Evolutionary conservation across 1,140 invertebrate species (phyloP).

Genomic region (Aphelenchoides fujianensis): DNA sequence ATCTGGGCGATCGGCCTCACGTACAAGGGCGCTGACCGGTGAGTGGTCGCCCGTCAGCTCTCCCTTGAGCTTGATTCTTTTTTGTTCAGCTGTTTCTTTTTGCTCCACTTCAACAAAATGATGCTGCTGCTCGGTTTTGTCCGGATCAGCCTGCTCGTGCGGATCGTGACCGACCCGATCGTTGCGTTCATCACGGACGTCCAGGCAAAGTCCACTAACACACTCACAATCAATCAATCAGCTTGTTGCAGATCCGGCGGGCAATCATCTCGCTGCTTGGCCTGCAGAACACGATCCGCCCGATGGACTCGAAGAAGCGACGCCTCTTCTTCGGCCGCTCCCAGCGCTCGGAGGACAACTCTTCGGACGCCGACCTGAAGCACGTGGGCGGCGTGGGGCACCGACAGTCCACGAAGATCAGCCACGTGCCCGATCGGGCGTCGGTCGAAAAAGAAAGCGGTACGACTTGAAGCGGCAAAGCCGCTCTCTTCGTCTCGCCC

Average conservation of each 20-base stretch:
- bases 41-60: too few species aligned
- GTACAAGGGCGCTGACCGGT: too few species aligned
- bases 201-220: too few species aligned
- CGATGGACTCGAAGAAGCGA: background rate
- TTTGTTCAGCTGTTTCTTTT: slow-evolving; percentile 41
- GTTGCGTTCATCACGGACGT: slow-evolving; percentile 39
- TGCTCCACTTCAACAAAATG: slow-evolving; percentile 29
- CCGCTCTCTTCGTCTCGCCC: too few species aligned
- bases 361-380: slow-evolving; percentile 13
- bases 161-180: slow-evolving; percentile 38
- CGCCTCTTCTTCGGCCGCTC: background rate
- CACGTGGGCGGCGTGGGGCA: background rate
- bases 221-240: too few species aligned
- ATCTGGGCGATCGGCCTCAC: too few species aligned
- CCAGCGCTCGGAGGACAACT: slow-evolving; percentile 2
- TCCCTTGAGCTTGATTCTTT: too few species aligned
- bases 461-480: background rate
- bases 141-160: slow-evolving; percentile 26
- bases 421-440: background rate
- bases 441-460: background rate
- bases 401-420: background rate
- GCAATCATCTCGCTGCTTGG: slow-evolving; percentile 23
- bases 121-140: slow-evolving; percentile 34
- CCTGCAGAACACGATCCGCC: background rate
- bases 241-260: slow-evolving; percentile 30